phyloP scores from a whole-genome alignment of 2,888 invertebrate species.

The Arrhopalites spinosus region DNA sequence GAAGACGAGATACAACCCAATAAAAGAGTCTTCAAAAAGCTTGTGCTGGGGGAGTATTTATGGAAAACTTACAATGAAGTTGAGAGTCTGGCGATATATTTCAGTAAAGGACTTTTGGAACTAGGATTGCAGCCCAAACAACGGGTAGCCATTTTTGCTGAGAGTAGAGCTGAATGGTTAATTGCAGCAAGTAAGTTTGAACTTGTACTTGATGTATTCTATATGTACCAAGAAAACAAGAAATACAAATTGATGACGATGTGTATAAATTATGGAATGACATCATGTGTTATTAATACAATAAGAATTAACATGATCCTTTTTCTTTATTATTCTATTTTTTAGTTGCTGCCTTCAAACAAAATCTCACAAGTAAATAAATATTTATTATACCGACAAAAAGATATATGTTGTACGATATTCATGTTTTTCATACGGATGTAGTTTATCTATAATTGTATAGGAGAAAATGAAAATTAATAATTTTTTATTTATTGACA shows the following conservation, averaged over 20 bases:
- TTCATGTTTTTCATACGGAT: too few relatives aligned
- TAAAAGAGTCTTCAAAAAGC: conserved; percentile 95
- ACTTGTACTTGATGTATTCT: too few relatives aligned
- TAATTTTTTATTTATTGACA: conserved; percentile 57
- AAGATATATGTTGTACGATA: conserved; percentile 57
- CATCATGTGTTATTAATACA: too few relatives aligned
- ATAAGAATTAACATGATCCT: too few relatives aligned
- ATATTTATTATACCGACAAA: conserved; percentile 59
- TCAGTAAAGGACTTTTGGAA: conserved; percentile 84
- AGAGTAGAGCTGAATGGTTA: conserved; percentile 98
- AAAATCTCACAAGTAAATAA: conserved; percentile 77
- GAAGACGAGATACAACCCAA: conserved; percentile 94
- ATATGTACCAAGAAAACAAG: too few relatives aligned
- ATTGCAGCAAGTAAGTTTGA: conserved; percentile 71
- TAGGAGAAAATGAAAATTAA: too few relatives aligned
- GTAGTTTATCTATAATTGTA: too few relatives aligned
- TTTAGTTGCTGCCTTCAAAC: conserved; percentile 85
- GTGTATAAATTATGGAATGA: too few relatives aligned
- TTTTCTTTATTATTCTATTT: too few relatives aligned
- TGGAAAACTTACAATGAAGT: conserved; percentile 86
- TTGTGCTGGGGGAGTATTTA: conserved; percentile 88
- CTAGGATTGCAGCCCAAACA: conserved; percentile 74
- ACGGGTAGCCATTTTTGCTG: conserved; percentile 92
- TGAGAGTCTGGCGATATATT: conserved; percentile 72
- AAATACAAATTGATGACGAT: too few relatives aligned